Evolutionary conservation across 2,797 vertebrate species (phyloP).

Genomic region (Premnoplex brunnescens): DNA sequence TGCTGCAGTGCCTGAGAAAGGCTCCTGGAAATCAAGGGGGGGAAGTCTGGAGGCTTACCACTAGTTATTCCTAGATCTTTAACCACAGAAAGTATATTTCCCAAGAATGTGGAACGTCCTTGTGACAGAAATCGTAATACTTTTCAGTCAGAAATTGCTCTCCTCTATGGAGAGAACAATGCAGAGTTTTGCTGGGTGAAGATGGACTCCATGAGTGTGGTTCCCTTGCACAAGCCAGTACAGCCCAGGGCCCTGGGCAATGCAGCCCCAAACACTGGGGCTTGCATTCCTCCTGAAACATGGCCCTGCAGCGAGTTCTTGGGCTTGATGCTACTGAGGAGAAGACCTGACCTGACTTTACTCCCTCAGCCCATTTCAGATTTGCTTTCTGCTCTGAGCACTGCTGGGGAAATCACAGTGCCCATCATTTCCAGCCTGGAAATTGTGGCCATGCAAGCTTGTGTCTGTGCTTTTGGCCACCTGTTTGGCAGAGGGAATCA

Average conservation of each 20-base stretch:
- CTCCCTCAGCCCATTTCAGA: neutral
- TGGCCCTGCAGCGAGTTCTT: rapidly evolving
- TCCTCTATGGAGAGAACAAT: neutral
- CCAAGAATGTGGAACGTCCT: neutral
- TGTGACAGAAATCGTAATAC: neutral
- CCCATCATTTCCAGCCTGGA: neutral
- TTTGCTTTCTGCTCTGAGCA: neutral
- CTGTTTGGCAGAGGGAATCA: neutral
- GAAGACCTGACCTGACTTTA: neutral
- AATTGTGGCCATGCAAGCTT: rapidly evolving
- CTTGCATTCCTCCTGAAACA: neutral
- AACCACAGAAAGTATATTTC: neutral
- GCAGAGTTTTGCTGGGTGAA: neutral
- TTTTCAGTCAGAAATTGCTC: neutral
- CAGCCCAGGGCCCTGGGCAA: neutral
- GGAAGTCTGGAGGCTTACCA: neutral
- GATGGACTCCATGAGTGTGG: rapidly evolving
- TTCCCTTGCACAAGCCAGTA: rapidly evolving
- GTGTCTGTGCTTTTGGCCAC: neutral
- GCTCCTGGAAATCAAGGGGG: neutral
- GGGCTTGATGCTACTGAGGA: neutral
- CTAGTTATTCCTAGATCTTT: neutral
- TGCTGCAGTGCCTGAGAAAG: neutral
- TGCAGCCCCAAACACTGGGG: neutral
- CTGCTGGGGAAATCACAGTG: neutral